phyloP scores from a whole-genome alignment of 2,888 invertebrate genomes.

The Ormyrus rosae region DNA sequence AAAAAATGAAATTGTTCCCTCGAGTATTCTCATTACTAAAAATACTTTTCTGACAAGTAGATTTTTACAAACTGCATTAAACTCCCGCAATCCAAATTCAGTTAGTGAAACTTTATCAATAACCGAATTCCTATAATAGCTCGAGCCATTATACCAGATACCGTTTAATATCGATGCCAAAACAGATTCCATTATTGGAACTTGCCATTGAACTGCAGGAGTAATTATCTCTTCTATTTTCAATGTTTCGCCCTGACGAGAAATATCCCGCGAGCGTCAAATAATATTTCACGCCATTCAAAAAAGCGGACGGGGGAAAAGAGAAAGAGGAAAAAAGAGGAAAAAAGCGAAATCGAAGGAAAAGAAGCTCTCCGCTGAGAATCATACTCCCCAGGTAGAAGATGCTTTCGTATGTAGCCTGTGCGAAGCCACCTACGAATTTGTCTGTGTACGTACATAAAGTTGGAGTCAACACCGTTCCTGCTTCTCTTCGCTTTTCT shows the following conservation, averaged over 20 bases:
- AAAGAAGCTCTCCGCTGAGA: conserved; percentile 39
- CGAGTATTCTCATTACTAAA: too few species aligned
- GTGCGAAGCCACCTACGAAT: conserved; percentile 4
- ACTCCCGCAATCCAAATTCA: too few species aligned
- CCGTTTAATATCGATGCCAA: background rate
- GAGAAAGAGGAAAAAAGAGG: background rate
- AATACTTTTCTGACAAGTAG: too few species aligned
- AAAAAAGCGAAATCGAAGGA: conserved; percentile 27
- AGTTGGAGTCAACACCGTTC: conserved; percentile 1
- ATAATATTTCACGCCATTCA: conserved; percentile 22
- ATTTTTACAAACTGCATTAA: too few species aligned
- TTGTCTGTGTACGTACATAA: conserved; percentile 20
- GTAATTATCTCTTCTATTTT: conserved; percentile 26
- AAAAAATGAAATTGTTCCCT: too few species aligned
- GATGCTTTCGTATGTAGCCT: background rate
- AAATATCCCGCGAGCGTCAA: conserved; percentile 29
- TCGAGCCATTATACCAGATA: background rate
- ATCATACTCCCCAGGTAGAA: conserved; percentile 34
- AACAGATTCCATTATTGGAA: conserved; percentile 10
- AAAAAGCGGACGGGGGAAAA: background rate
- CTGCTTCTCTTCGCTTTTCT: too few species aligned
- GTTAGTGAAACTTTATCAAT: too few species aligned
- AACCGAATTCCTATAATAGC: background rate
- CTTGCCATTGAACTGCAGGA: background rate
- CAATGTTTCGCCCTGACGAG: conserved; percentile 8